Evolutionary conservation across 2,888 invertebrate genomes (phyloP).

Genomic region (Plagodis pulveraria): DNA sequence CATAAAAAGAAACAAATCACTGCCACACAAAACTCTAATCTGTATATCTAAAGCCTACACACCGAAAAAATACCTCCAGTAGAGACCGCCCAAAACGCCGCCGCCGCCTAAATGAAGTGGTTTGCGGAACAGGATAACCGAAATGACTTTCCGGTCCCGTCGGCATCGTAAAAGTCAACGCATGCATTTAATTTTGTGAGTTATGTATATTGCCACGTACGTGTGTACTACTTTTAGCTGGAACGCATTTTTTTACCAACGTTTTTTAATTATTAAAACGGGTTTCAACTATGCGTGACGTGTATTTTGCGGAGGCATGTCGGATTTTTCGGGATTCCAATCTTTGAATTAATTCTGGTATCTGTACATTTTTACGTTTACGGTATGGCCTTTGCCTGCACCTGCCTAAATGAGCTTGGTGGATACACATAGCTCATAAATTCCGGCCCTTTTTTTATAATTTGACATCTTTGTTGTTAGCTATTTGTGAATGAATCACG

Average conservation of each 20-base stretch:
- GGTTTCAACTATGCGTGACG: constrained; percentile 41
- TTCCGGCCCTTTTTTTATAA: too few species aligned
- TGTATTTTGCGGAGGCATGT: constrained; percentile 21
- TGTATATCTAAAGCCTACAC: constrained; percentile 35
- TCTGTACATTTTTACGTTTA: too few species aligned
- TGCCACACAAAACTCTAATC: constrained; percentile 6
- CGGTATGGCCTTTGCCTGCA: too few species aligned
- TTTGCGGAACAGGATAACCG: constrained; percentile 63
- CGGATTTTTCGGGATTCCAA: constrained; percentile 13
- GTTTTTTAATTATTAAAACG: constrained; percentile 47
- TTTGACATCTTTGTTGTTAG: too few species aligned
- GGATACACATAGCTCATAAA: too few species aligned
- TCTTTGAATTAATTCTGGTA: constrained; percentile 6
- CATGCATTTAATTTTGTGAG: constrained; percentile 72
- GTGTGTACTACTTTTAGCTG: constrained; percentile 18
- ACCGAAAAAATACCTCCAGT: constrained; percentile 57
- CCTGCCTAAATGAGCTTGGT: background rate
- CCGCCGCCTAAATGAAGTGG: constrained; percentile 58
- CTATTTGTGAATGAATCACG: too few species aligned
- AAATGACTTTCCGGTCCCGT: constrained; percentile 68
- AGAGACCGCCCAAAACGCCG: constrained; percentile 30
- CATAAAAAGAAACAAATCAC: too few species aligned
- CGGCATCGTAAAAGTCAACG: constrained; percentile 73
- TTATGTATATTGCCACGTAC: constrained; percentile 46
- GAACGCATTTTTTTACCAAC: constrained; percentile 26